Percentiles rank a stretch among this genome's conserved stretches.
Evolutionary conservation across 1,140 invertebrate genomes (phyloP).

Genomic region (Platorchestia sp.): DNA sequence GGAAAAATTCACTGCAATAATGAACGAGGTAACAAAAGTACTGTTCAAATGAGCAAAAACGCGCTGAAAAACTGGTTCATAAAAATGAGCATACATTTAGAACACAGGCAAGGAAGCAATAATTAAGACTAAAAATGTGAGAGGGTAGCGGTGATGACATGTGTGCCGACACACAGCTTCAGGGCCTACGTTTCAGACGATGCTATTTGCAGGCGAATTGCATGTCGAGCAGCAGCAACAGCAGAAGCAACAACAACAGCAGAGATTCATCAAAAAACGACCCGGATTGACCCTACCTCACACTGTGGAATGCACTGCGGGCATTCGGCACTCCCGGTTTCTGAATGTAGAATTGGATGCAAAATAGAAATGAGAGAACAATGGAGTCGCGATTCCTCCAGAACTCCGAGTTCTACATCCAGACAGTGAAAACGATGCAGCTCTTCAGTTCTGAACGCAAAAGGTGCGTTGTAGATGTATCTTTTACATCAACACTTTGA

Average conservation of each 20-base stretch:
- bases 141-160: too few species aligned
- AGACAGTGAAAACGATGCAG: neutral
- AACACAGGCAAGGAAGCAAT: neutral
- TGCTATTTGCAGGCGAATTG: too few species aligned
- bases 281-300: neutral
- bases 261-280: neutral
- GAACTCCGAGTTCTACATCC: neutral
- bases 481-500: too few species aligned
- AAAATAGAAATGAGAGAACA: neutral
- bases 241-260: neutral
- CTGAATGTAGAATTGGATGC: neutral
- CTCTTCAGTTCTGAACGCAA: neutral
- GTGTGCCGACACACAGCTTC: too few species aligned
- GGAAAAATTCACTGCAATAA: neutral
- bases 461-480: too few species aligned
- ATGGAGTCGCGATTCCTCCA: neutral
- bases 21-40: neutral
- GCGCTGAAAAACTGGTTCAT: neutral
- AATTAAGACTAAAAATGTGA: neutral
- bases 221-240: neutral
- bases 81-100: neutral
- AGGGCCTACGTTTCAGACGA: neutral
- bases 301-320: neutral
- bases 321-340: neutral
- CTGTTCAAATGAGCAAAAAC: neutral